Base-by-base conservation (phyloP, 2,797 vertebrate genomes). In the Cephalopachus bancanus region DNA sequence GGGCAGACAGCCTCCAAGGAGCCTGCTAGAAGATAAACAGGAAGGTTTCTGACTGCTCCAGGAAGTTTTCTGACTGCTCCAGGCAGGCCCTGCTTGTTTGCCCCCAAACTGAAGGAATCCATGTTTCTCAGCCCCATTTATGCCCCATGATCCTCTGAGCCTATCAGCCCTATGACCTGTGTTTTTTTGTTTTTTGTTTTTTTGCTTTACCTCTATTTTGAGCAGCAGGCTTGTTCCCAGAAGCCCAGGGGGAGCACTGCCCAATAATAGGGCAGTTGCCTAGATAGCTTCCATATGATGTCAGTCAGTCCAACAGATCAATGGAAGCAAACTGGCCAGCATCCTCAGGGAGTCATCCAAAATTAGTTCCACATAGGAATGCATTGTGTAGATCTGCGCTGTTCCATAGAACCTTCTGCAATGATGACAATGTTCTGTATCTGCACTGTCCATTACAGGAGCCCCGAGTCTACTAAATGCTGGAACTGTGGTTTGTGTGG, bases 301-400 rank as follows among this genome's bases (percentile, higher is more conserved):
- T 71, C 11, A 75, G 33, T 69, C 37, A 64, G 37, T 17, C 30
- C 33, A 11, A 9, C 14, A 62, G 33, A 17, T 55, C 65, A 22
- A n/a, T 15, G 53, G 53, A 84, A 53, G 59, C 57, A 0, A 0
- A 7, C 7, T 30, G 28, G n/a, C 37, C 30, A 53, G 24, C 1
- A 44, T 30, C 30, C 55, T 71, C 44, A 16, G 72, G 37, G 17
- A 78, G 9, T 9, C 20, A 26, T 9, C 64, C 2, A 4, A 2
- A 1, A 1, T 2, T 44, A 49, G 44, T 17, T 2, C 51, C 26
- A 24, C 72, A 7, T 6, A 2, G 57, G 60, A 30, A 6, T 2
- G 24, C n/a, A 6, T 3, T 28, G 11, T 15, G 5, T 1, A 28
- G 78, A 65, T 20, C 62, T 22, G 5, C 15, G 1, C 44, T 55